Evolutionary conservation across 2,797 vertebrate genomes (phyloP).

Genomic region (Harpagifer antarcticus): DNA sequence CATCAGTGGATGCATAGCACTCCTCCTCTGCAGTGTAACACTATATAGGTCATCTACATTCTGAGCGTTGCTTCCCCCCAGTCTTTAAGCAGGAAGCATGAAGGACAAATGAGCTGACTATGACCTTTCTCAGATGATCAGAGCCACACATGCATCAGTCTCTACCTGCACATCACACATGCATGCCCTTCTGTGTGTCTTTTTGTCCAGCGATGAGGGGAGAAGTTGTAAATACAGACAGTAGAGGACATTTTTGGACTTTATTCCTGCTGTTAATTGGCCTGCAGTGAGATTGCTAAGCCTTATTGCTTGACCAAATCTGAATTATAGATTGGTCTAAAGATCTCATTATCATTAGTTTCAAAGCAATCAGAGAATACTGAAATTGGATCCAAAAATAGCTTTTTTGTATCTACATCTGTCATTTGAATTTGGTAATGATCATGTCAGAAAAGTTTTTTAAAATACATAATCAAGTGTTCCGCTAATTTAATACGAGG

Average conservation of each 20-base stretch:
- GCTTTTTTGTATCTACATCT: background rate
- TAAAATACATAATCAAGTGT: slow-evolving; percentile 27
- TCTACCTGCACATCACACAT: slow-evolving; percentile 31
- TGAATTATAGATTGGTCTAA: slow-evolving; percentile 7
- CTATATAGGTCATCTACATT: slow-evolving; percentile 86
- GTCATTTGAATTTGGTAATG: slow-evolving; percentile 7
- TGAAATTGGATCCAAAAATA: slow-evolving; percentile 4
- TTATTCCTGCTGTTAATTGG: slow-evolving; percentile 17
- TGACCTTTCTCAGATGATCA: slow-evolving; percentile 77
- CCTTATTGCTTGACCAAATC: slow-evolving; percentile 17
- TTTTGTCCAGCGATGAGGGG: slow-evolving; percentile 19
- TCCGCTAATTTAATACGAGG: slow-evolving; percentile 33
- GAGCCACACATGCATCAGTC: slow-evolving; percentile 62
- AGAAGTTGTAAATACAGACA: slow-evolving; percentile 37
- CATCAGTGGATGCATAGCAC: slow-evolving; percentile 42
- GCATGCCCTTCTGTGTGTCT: slow-evolving; percentile 14
- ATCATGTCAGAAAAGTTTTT: slow-evolving; percentile 26
- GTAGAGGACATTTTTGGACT: slow-evolving; percentile 48
- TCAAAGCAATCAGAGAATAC: background rate
- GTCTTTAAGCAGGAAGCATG: slow-evolving; percentile 81
- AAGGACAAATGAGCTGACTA: slow-evolving; percentile 81
- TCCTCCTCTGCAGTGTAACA: slow-evolving; percentile 78
- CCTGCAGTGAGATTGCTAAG: background rate
- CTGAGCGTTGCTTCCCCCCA: slow-evolving; percentile 63
- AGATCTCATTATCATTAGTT: slow-evolving; percentile 1